A percentile compares a stretch with the other conserved stretches of the same genome.
Evolutionary conservation across 2,797 vertebrate genomes (phyloP).

Genomic region (Oryzias dopingdopingensis): DNA sequence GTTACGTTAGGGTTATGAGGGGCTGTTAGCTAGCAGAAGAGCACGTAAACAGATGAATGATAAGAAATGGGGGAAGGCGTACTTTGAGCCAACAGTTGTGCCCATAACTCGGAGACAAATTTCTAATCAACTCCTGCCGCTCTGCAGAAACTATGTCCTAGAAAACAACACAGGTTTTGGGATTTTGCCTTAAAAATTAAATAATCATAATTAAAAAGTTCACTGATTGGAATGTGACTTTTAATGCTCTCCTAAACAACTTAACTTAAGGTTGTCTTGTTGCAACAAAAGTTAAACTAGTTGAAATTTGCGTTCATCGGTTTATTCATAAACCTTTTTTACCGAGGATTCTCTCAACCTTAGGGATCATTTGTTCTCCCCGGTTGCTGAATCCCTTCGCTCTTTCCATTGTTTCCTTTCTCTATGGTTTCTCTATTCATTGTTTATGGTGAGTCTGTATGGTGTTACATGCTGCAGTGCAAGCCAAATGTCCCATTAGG

Average conservation of each 20-base stretch:
- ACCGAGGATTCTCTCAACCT: slow-evolving; percentile 44
- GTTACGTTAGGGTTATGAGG: too few relatives aligned
- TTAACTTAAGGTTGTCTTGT: slow-evolving; percentile 27
- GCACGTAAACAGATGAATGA: too few relatives aligned
- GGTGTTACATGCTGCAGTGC: slow-evolving; percentile 54
- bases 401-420: slow-evolving; percentile 39
- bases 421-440: slow-evolving; percentile 36
- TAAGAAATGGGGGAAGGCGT: too few relatives aligned
- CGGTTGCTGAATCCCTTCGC: slow-evolving; percentile 26
- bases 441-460: slow-evolving; percentile 56
- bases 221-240: too few relatives aligned
- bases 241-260: slow-evolving; percentile 11
- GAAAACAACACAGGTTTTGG: too few relatives aligned
- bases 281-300: slow-evolving; percentile 33
- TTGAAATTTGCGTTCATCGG: slow-evolving; percentile 43
- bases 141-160: too few relatives aligned
- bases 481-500: slow-evolving; percentile 66
- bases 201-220: too few relatives aligned
- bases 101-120: too few relatives aligned
- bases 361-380: slow-evolving; percentile 21
- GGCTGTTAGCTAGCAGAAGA: too few relatives aligned
- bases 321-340: slow-evolving; percentile 41
- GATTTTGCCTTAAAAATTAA: too few relatives aligned
- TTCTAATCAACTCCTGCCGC: too few relatives aligned
- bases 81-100: too few relatives aligned